Evolutionary conservation across 2,797 vertebrate species (phyloP).

Genomic region (Rhinella marina): DNA sequence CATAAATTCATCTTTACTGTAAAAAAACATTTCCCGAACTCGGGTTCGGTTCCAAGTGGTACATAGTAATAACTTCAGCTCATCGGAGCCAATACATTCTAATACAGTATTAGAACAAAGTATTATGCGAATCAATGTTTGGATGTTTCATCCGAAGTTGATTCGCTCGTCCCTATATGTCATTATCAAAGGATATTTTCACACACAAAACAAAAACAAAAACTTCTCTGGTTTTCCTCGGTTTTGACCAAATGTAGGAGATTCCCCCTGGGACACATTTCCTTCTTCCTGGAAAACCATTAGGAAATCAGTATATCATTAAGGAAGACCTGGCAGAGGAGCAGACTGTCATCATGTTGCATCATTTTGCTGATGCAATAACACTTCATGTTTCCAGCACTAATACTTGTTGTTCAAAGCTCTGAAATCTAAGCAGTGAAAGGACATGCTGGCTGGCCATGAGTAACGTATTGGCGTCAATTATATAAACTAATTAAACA

Average conservation of each 20-base stretch:
- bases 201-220: too few species aligned
- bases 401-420: neutral
- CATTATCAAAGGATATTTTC: neutral
- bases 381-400: neutral
- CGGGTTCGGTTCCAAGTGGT: too few species aligned
- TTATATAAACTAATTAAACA: neutral
- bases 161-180: too few species aligned
- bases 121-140: too few species aligned
- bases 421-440: neutral
- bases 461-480: neutral
- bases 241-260: neutral
- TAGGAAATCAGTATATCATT: neutral
- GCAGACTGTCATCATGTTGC: neutral
- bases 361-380: neutral
- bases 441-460: neutral
- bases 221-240: neutral
- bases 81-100: too few species aligned
- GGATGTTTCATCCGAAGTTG: too few species aligned
- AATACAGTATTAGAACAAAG: too few species aligned
- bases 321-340: neutral
- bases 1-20: too few species aligned
- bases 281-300: neutral
- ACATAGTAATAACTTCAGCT: too few species aligned
- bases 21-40: too few species aligned
- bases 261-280: neutral